Percentiles rank a stretch among this genome's conserved stretches.
These are phyloP conservation scores for Pollenia amentaria DNA, from an alignment of 2,888 invertebrate genomes.

Conservation along the genomic window DNA sequence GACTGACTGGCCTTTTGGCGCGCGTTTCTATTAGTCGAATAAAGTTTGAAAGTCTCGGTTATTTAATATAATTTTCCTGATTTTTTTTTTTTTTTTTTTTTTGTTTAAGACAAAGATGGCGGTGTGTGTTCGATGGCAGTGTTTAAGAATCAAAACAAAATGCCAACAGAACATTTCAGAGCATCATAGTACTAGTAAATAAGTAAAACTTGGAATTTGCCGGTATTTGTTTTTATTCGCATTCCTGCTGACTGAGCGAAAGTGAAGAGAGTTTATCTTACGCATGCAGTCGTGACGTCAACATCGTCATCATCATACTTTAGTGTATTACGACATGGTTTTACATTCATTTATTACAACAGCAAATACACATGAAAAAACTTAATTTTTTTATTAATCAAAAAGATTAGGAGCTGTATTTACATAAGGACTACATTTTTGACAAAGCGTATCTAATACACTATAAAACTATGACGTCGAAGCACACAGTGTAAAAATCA, in stretches of 20 bases:
- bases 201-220: slow-evolving; percentile 64
- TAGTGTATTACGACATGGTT: slow-evolving; percentile 47
- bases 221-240: slow-evolving; percentile 63
- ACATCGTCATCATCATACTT: slow-evolving; percentile 56
- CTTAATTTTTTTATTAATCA: background rate
- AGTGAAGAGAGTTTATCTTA: slow-evolving; percentile 72
- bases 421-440: too few species aligned
- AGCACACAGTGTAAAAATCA: too few species aligned
- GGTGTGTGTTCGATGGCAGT: slow-evolving; percentile 37
- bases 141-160: slow-evolving; percentile 67
- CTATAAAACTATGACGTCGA: too few species aligned
- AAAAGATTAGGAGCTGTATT: too few species aligned
- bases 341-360: slow-evolving; percentile 37
- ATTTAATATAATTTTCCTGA: background rate
- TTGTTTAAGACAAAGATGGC: background rate
- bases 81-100: background rate
- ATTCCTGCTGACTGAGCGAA: slow-evolving; percentile 71
- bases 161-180: slow-evolving; percentile 36
- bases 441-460: too few species aligned
- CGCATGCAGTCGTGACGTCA: slow-evolving; percentile 70
- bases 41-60: background rate
- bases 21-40: slow-evolving; percentile 35
- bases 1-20: slow-evolving; percentile 48
- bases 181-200: slow-evolving; percentile 42
- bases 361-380: slow-evolving; percentile 36